phyloP scores from a whole-genome alignment of 1,140 invertebrate genomes.

The Saccostrea echinata region DNA sequence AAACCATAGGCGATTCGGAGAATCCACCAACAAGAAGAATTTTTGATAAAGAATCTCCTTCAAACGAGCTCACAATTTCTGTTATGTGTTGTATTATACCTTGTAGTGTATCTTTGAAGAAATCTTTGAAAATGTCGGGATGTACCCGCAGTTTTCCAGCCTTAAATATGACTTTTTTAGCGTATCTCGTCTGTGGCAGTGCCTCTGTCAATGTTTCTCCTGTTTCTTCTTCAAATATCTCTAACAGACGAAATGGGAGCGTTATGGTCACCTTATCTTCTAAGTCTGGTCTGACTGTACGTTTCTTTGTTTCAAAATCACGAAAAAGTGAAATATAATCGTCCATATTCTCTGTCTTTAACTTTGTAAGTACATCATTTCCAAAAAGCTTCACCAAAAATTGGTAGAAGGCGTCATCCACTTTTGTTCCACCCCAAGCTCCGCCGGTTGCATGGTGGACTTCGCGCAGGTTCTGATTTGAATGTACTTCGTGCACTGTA shows the following conservation, averaged over 20 bases:
- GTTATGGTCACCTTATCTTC: background rate
- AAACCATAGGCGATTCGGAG: constrained; percentile 53
- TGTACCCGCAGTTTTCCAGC: constrained; percentile 51
- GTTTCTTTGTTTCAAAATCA: constrained; percentile 59
- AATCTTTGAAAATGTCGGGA: constrained; percentile 43
- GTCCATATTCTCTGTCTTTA: background rate
- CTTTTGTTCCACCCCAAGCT: constrained; percentile 61
- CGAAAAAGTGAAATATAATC: constrained; percentile 48
- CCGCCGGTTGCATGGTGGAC: constrained; percentile 58
- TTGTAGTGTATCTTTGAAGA: constrained; percentile 46
- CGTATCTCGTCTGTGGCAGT: constrained; percentile 43
- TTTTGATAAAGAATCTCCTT: background rate
- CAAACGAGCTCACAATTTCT: constrained; percentile 32
- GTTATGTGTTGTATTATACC: constrained; percentile 47
- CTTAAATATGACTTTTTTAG: background rate
- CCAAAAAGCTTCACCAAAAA: constrained; percentile 52
- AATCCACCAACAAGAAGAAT: constrained; percentile 58
- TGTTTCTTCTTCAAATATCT: constrained; percentile 10
- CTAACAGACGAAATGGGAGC: constrained; percentile 24
- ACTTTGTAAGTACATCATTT: constrained; percentile 38
- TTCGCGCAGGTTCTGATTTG: constrained; percentile 51
- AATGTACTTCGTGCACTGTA: constrained; percentile 59
- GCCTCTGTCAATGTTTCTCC: constrained; percentile 31
- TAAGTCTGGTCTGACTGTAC: constrained; percentile 42
- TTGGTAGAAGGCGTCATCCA: constrained; percentile 57